phyloP scores from a whole-genome alignment of 2,113 vertebrate species.

The Ceratotherium simum region DNA sequence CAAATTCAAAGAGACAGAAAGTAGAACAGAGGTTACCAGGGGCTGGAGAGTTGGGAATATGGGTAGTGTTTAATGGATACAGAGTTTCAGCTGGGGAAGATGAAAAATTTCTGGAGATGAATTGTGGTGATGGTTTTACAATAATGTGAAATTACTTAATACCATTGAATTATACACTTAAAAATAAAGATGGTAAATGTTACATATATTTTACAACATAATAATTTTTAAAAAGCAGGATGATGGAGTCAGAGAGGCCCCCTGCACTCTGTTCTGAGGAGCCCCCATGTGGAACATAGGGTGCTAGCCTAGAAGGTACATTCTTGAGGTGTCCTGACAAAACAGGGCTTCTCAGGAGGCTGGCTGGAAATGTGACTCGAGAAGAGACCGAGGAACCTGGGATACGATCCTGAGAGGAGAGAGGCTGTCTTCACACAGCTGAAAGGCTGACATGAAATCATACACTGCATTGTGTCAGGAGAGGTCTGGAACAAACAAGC shows the following conservation, averaged over 20 bases:
- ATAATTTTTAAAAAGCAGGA: neutral
- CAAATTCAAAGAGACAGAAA: neutral
- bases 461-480: neutral
- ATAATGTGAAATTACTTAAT: neutral
- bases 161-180: neutral
- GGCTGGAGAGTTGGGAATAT: too few relatives aligned
- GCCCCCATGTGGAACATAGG: neutral
- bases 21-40: neutral
- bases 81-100: neutral
- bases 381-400: neutral
- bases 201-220: neutral
- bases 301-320: neutral
- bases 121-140: neutral
- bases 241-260: neutral
- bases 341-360: neutral
- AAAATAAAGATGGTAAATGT: neutral
- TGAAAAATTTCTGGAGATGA: neutral
- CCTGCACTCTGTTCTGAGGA: neutral
- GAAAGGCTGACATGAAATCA: too few relatives aligned
- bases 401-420: neutral
- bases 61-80: neutral
- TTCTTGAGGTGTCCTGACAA: neutral
- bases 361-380: neutral
- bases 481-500: too few relatives aligned
- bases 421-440: neutral